A percentile compares a stretch with the other conserved stretches of the same genome.
These are phyloP conservation scores for Mylabris sibirica DNA, from an alignment of 2,888 invertebrate genomes.

Conservation along the genomic window DNA sequence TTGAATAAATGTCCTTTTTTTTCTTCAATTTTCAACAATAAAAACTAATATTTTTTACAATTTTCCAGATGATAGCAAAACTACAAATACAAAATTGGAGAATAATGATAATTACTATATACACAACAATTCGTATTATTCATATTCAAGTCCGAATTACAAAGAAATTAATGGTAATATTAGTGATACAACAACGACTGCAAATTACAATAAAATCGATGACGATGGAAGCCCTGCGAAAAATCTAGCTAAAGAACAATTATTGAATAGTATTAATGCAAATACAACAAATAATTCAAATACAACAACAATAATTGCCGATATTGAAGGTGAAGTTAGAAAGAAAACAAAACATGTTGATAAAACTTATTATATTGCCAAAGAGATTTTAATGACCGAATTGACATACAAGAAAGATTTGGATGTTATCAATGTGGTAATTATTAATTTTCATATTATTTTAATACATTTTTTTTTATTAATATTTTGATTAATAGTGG, in stretches of 20 bases:
- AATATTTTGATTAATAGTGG: slow-evolving; percentile 64
- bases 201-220: slow-evolving; percentile 50
- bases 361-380: slow-evolving; percentile 83
- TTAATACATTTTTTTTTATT: neutral
- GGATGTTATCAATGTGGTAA: slow-evolving; percentile 87
- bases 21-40: neutral
- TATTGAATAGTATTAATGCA: slow-evolving; percentile 59
- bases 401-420: slow-evolving; percentile 94
- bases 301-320: slow-evolving; percentile 59
- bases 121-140: slow-evolving; percentile 58
- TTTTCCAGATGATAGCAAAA: slow-evolving; percentile 44
- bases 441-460: slow-evolving; percentile 50
- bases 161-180: slow-evolving; percentile 57
- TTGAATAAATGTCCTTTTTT: slow-evolving; percentile 1
- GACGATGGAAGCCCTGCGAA: slow-evolving; percentile 48
- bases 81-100: slow-evolving; percentile 27
- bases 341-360: slow-evolving; percentile 62
- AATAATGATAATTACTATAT: slow-evolving; percentile 40
- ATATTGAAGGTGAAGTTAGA: slow-evolving; percentile 59
- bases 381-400: slow-evolving; percentile 95
- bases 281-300: slow-evolving; percentile 51
- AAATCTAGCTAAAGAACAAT: slow-evolving; percentile 55
- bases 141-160: slow-evolving; percentile 61
- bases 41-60: neutral
- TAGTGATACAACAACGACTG: slow-evolving; percentile 61